These are phyloP conservation scores for Tachysurus fulvidraco DNA, from an alignment of 2,113 vertebrate species.

Conservation along the genomic window DNA sequence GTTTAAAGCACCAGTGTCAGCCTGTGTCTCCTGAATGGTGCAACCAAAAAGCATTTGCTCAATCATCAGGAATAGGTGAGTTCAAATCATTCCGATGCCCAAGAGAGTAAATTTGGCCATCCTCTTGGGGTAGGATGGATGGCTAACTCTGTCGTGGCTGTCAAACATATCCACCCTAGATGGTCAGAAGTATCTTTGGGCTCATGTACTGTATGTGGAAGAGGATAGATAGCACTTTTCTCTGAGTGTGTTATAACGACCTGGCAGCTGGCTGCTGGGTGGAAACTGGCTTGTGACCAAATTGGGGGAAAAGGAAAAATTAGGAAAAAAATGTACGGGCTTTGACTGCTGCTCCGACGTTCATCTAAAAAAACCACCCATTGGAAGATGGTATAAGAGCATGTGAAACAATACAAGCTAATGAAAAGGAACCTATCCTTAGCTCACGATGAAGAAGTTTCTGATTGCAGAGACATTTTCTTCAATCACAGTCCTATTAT, in stretches of 20 bases:
- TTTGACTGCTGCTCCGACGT: background rate
- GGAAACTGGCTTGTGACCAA: background rate
- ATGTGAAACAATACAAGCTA: background rate
- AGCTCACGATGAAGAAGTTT: background rate
- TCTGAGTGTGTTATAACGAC: background rate
- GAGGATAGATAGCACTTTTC: background rate
- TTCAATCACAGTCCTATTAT: background rate
- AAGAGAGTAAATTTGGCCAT: background rate
- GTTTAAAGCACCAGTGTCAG: background rate
- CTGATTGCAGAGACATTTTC: background rate
- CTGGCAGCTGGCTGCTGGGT: background rate
- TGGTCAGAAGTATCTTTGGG: background rate
- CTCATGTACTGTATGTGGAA: background rate
- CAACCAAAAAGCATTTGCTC: background rate
- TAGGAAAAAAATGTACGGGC: too few species aligned
- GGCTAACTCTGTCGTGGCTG: background rate
- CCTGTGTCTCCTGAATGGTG: background rate
- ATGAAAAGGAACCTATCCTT: background rate
- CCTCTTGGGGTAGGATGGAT: background rate
- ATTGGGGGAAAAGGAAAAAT: background rate
- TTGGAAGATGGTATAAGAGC: background rate
- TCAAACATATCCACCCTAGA: background rate
- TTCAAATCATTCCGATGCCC: background rate
- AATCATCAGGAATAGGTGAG: background rate
- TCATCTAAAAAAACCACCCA: background rate